Evolutionary conservation across 2,113 vertebrate species (phyloP), one percentile per base, ranked within the genome.

Genomic region (Chroicocephalus ridibundus): DNA sequence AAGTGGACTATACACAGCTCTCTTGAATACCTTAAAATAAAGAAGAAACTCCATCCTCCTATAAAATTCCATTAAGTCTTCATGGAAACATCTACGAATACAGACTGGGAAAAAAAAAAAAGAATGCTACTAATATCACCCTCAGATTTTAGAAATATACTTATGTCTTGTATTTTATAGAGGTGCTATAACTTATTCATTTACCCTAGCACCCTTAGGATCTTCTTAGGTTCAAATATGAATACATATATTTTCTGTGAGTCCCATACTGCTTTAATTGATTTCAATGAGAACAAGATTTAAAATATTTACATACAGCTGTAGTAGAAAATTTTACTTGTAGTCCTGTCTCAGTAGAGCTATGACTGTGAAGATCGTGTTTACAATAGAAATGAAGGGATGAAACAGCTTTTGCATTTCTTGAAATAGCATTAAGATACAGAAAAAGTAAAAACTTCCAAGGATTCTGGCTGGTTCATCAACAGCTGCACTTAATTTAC

Each of bases 401-500:
- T 81, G 25, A 92, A 83, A 57, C 46, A 90, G 36, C 68, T 79
- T 97, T 79, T 87, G 15, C 25, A 42, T 68, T 91, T 77, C 47
- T 47, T 89, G 51, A 44, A 52, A 51, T 19, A 83, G 4, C 11
- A 79, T 94, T 91, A 94, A 71, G 26, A 76, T 79, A 68, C 34
- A 19, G 10, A 6, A 84, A 84, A 86, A 88, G 25, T 57, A 90
- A 55, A 40, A 86, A 70, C 46, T 94, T 94, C 21, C 34, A 96
- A 78, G 54, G n/a, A 90, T 91, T 79, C 75, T 74, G 38, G 11
- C 60, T 93, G 64, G 44, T 75, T 94, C 69, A 71, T 88, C 60
- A 93, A 78, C 94, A 96, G 80, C 77, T 94, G 77, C 36, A 90
- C 40, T 93, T 96, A 87, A 84, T 96, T 96, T 75, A 82, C 65